Evolutionary conservation across 2,113 vertebrate genomes (phyloP).

Genomic region (Phainopepla nitens): DNA sequence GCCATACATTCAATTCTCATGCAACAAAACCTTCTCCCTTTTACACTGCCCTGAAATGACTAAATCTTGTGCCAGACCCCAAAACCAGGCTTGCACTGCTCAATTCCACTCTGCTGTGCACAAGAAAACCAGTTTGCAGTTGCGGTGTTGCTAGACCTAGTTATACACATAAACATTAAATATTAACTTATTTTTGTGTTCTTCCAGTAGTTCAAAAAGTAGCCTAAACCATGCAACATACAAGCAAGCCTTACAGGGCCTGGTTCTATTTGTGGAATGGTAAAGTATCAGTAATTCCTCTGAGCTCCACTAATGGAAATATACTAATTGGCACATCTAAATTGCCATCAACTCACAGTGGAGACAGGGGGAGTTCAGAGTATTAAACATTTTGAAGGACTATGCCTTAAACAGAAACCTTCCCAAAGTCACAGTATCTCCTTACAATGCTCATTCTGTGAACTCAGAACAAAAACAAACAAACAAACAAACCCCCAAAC

Average conservation of each 20-base stretch:
- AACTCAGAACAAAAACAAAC: background rate
- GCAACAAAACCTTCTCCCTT: background rate
- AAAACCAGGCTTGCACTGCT: background rate
- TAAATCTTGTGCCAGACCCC: background rate
- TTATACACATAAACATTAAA: background rate
- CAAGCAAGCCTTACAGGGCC: background rate
- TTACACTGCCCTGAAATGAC: background rate
- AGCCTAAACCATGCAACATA: constrained; percentile 1
- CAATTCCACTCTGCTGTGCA: background rate
- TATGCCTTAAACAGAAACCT: background rate
- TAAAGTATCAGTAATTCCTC: background rate
- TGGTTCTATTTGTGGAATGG: background rate
- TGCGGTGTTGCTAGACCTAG: background rate
- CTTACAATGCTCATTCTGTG: background rate
- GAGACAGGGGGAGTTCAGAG: background rate
- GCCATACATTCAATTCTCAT: background rate
- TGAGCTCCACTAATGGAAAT: background rate
- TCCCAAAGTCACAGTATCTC: background rate
- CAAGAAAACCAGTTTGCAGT: background rate
- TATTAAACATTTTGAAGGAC: background rate
- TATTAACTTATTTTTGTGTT: background rate
- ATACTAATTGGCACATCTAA: background rate
- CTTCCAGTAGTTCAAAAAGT: constrained; percentile 5
- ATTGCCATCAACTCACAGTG: background rate
- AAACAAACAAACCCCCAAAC: background rate